Conservation (phyloP, 64 coral and sea anemone species). For the Platygyra sinensis region DNA sequence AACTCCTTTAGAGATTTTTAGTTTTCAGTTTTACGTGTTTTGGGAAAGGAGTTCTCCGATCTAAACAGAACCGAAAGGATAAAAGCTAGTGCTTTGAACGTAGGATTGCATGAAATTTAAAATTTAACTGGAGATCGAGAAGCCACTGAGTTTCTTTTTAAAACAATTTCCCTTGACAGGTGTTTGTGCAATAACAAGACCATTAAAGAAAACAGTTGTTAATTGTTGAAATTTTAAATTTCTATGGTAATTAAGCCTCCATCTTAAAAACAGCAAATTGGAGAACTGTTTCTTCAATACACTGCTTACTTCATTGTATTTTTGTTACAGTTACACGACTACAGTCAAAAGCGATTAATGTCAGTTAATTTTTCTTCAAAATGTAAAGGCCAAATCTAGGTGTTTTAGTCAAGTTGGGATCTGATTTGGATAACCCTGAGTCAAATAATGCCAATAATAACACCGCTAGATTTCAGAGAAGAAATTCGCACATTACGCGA, state of each 20-base stretch:
- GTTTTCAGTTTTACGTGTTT: too few species aligned
- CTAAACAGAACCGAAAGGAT: too few species aligned
- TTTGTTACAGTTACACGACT: not conserved
- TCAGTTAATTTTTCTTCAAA: not conserved
- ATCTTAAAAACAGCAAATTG: constrained; percentile 4
- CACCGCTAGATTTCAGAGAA: constrained; percentile 12
- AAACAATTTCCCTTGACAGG: not conserved
- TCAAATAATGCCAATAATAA: constrained; percentile 19
- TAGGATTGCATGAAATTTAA: too few species aligned
- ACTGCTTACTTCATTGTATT: not conserved
- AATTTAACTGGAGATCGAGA: too few species aligned
- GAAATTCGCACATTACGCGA: not conserved
- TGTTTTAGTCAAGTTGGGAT: not conserved
- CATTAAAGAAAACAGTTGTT: not conserved
- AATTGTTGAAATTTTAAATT: not conserved
- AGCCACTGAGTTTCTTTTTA: too few species aligned
- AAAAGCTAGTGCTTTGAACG: too few species aligned
- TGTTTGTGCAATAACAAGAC: not conserved
- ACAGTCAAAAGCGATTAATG: not conserved
- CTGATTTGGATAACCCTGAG: not conserved
- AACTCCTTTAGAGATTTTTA: not conserved
- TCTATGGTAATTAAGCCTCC: not conserved
- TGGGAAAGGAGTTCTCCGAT: too few species aligned
- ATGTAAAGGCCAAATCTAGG: not conserved
- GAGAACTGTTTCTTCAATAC: not conserved